Percentiles rank a stretch among this genome's conserved stretches.
phyloP scores from a whole-genome alignment of 2,888 invertebrate species.

The Hemithea aestivaria region DNA sequence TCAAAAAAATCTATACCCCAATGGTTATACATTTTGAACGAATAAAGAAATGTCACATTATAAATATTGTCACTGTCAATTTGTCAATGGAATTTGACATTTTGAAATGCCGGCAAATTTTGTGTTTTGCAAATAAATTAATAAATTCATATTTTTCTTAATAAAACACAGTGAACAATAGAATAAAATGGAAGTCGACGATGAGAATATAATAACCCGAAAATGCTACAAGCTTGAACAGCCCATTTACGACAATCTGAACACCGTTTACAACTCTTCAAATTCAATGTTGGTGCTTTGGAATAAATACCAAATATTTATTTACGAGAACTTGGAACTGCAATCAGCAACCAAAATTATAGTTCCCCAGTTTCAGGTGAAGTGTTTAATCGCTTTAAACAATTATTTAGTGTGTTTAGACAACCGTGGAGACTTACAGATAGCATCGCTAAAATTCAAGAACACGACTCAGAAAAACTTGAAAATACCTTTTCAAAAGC shows the following conservation, averaged over 20 bases:
- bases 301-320: constrained; percentile 65
- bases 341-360: constrained; percentile 35
- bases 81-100: no score
- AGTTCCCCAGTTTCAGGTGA: constrained; percentile 48
- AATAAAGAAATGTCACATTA: no score
- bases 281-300: constrained; percentile 45
- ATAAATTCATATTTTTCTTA: no score
- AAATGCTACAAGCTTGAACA: constrained; percentile 44
- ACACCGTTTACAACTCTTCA: constrained; percentile 40
- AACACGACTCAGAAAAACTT: constrained; percentile 41
- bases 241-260: constrained; percentile 40
- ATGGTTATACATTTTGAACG: no score
- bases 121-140: no score
- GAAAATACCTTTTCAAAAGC: constrained; percentile 41
- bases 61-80: no score
- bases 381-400: constrained; percentile 38
- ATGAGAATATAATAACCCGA: constrained; percentile 27
- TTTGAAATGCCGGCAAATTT: no score
- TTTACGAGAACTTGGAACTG: constrained; percentile 49
- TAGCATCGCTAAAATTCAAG: constrained; percentile 52
- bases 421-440: constrained; percentile 42
- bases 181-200: constrained; percentile 37
- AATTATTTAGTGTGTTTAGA: constrained; percentile 56
- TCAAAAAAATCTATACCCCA: no score
- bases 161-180: no score